A percentile compares a stretch with the other conserved stretches of the same genome.
Evolutionary conservation across 2,888 invertebrate species (phyloP).

Genomic region (Orchesella flavescens): DNA sequence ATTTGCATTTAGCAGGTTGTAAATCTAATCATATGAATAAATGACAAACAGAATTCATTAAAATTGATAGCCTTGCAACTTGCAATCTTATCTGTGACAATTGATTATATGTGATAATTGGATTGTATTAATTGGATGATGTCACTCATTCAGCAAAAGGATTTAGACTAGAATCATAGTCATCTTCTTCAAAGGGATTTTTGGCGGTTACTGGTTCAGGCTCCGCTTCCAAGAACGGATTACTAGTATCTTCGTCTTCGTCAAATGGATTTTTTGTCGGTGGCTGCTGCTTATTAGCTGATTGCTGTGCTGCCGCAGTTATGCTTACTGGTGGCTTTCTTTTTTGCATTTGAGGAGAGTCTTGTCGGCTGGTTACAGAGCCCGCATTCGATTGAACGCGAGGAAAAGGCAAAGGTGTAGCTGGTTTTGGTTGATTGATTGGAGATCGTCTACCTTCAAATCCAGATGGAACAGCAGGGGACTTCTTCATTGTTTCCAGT

Average conservation of each 20-base stretch:
- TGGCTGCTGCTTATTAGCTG: conserved; percentile 20
- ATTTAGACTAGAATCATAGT: conserved; percentile 85
- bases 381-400: conserved; percentile 54
- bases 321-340: conserved; percentile 52
- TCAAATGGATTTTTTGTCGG: conserved; percentile 74
- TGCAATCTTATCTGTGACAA: too few species aligned
- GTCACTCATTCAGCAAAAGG: conserved; percentile 80
- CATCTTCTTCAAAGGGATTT: conserved; percentile 73
- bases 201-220: conserved; percentile 65
- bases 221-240: conserved; percentile 76
- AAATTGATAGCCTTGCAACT: too few species aligned
- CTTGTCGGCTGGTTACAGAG: conserved; percentile 29
- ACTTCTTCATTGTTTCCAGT: conserved; percentile 49
- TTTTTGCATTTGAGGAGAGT: conserved; percentile 29
- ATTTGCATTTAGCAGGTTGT: too few species aligned
- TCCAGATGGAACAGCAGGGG: conserved; percentile 2
- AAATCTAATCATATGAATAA: too few species aligned
- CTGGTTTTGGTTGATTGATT: conserved; percentile 36
- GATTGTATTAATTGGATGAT: too few species aligned
- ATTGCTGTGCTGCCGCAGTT: conserved; percentile 51
- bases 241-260: conserved; percentile 73
- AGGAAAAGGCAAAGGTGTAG: conserved; percentile 68
- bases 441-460: conserved; percentile 55
- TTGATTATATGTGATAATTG: too few species aligned
- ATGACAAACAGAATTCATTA: too few species aligned